These are phyloP conservation scores for Tretioscincus oriximinensis DNA, from an alignment of 2,113 vertebrate species.

Conservation along the genomic window DNA sequence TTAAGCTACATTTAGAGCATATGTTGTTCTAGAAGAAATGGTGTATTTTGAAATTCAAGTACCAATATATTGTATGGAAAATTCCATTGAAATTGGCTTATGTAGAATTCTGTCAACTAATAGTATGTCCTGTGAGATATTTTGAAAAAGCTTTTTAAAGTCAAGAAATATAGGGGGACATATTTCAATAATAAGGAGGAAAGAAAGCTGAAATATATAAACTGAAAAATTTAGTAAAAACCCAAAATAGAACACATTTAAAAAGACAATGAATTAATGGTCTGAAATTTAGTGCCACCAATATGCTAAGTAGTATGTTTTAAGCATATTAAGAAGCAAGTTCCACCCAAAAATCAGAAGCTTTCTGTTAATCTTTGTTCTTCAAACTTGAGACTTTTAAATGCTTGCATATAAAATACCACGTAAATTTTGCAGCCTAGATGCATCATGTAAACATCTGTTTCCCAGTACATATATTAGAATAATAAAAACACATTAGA, in stretches of 20 bases:
- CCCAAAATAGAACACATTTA: neutral
- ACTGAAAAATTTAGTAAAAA: neutral
- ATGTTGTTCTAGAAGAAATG: neutral
- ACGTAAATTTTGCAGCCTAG: conserved; percentile 8
- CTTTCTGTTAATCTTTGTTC: neutral
- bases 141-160: conserved; percentile 7
- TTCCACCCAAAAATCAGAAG: neutral
- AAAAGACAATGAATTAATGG: neutral
- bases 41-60: conserved; percentile 5
- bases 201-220: neutral
- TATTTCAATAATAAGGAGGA: conserved; percentile 1
- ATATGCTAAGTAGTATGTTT: neutral
- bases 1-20: neutral
- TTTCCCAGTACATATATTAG: neutral
- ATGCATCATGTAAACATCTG: neutral
- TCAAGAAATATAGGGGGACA: neutral
- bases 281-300: neutral
- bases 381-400: neutral
- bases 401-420: neutral
- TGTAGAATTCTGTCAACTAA: neutral
- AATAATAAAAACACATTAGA: conserved; percentile 34
- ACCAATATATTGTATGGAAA: neutral
- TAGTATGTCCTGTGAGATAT: neutral
- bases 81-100: neutral
- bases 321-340: neutral